These are phyloP conservation scores for Dasypolia templi DNA, from an alignment of 2,888 invertebrate species.

Conservation along the genomic window DNA sequence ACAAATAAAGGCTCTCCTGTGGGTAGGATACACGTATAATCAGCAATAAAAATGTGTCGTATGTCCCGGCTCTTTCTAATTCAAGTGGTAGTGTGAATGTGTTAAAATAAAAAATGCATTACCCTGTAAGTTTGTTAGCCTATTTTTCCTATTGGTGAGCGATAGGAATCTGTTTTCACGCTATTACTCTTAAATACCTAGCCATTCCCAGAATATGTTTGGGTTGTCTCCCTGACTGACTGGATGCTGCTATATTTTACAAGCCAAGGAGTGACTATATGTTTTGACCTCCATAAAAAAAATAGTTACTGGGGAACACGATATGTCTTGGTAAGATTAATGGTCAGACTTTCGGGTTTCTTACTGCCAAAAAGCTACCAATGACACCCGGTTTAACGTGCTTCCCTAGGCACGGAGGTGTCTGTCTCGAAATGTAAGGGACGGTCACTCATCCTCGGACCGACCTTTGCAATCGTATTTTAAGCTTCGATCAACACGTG, in stretches of 20 bases:
- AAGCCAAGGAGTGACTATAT: too few relatives aligned
- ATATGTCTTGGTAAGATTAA: not conserved
- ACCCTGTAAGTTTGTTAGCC: not conserved
- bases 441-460: not conserved
- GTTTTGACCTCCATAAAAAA: not conserved
- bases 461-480: too few relatives aligned
- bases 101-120: conserved; percentile 44
- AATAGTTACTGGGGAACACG: not conserved
- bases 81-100: conserved; percentile 41
- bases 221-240: not conserved
- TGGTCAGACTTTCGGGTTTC: not conserved
- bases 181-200: not conserved
- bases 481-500: too few relatives aligned
- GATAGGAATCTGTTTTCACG: not conserved
- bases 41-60: conserved; percentile 59
- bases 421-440: not conserved
- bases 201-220: not conserved
- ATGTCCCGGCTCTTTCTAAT: conserved; percentile 48
- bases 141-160: not conserved
- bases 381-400: not conserved
- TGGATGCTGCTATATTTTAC: too few relatives aligned
- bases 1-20: conserved; percentile 35
- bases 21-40: conserved; percentile 41
- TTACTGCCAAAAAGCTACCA: not conserved
- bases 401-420: not conserved